Percentiles rank a stretch among this genome's conserved stretches.
These are phyloP conservation scores for Tipula confusa DNA, from an alignment of 2,888 invertebrate species.

Conservation along the genomic window DNA sequence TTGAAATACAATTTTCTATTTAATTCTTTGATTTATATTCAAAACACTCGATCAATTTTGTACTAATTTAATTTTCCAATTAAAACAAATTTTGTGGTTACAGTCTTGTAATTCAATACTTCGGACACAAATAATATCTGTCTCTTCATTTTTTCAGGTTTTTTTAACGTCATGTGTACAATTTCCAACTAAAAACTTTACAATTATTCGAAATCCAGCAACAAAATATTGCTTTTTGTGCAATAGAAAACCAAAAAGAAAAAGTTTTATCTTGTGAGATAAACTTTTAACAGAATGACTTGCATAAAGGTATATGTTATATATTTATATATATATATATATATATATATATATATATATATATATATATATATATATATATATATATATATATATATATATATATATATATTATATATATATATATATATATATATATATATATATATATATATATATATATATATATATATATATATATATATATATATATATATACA, in stretches of 20 bases:
- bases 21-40: not conserved
- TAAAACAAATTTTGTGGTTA: not conserved
- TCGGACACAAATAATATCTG: not conserved
- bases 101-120: not conserved
- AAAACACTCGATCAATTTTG: not conserved
- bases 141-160: too few relatives aligned
- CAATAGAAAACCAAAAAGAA: not conserved
- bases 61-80: not conserved
- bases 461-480: too few relatives aligned
- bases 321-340: not conserved
- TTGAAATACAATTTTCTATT: not conserved
- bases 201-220: not conserved
- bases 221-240: not conserved
- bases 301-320: not conserved
- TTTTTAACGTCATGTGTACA: too few relatives aligned
- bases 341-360: not conserved
- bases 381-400: not conserved
- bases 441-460: too few relatives aligned
- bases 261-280: not conserved
- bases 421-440: too few relatives aligned
- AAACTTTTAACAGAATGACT: not conserved
- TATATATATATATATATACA: too few relatives aligned
- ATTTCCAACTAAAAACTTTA: not conserved
- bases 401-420: not conserved
- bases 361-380: not conserved